These are phyloP conservation scores for Oryzias celebensis DNA, from an alignment of 2,113 vertebrate genomes.

Conservation along the genomic window DNA sequence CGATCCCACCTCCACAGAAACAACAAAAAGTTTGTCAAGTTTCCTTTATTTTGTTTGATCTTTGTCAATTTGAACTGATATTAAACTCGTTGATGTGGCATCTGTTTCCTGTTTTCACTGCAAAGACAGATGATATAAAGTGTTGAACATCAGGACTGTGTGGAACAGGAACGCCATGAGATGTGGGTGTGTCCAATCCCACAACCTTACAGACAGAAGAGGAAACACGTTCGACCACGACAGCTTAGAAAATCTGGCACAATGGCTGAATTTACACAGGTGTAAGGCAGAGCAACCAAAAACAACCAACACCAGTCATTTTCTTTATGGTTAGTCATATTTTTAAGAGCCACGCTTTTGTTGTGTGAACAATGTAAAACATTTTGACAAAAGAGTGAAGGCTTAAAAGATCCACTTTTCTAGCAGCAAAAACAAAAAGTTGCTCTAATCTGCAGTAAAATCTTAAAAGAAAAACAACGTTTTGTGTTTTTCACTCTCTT, in stretches of 20 bases:
- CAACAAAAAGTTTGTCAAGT: constrained; percentile 47
- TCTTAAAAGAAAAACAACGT: too few species aligned
- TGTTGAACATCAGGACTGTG: neutral
- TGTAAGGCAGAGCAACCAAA: too few species aligned
- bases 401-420: too few species aligned
- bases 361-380: too few species aligned
- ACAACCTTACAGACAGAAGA: constrained; percentile 32
- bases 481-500: too few species aligned
- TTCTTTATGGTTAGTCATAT: too few species aligned
- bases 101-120: neutral
- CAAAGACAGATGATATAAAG: neutral
- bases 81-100: constrained; percentile 52
- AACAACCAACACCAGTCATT: too few species aligned
- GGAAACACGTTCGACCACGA: constrained; percentile 11
- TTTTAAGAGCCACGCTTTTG: too few species aligned
- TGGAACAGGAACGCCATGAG: constrained; percentile 2
- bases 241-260: constrained; percentile 9
- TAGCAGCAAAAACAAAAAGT: too few species aligned
- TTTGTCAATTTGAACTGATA: constrained; percentile 46
- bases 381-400: too few species aligned
- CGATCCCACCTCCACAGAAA: constrained; percentile 5
- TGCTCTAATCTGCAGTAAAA: too few species aligned
- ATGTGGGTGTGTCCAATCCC: constrained; percentile 4
- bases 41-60: constrained; percentile 60
- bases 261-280: constrained; percentile 30